Evolutionary conservation across 2,797 vertebrate species (phyloP).

Genomic region (Danio jaintianensis): DNA sequence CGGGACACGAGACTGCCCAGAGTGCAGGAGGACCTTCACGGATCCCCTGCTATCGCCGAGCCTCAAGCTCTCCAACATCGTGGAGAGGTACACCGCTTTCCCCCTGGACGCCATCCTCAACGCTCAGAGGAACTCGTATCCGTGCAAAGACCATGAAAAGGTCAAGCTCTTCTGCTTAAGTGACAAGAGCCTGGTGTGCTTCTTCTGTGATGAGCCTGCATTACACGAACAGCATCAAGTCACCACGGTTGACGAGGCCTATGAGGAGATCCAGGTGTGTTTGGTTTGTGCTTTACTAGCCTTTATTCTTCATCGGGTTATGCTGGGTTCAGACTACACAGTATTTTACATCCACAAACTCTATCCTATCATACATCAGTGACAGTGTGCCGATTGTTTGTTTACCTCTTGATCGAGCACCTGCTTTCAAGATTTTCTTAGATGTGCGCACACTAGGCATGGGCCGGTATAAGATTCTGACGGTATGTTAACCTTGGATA

Average conservation of each 20-base stretch:
- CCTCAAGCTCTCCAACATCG: conserved; percentile 98
- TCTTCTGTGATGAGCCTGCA: conserved; percentile 96
- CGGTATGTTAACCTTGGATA: too few relatives aligned
- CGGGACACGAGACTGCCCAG: conserved; percentile 90
- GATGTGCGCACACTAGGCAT: too few relatives aligned
- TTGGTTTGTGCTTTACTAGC: neutral
- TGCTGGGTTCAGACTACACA: too few relatives aligned
- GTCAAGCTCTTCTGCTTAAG: conserved; percentile 98
- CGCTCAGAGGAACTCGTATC: conserved; percentile 89
- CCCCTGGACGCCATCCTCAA: conserved; percentile 94
- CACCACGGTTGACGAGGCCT: conserved; percentile 94
- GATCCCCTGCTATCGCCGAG: conserved; percentile 93
- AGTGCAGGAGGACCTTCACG: conserved; percentile 92
- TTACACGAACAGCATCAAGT: conserved; percentile 97
- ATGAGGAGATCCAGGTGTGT: conserved; percentile 94
- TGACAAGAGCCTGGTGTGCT: conserved; percentile 93
- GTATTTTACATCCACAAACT: too few relatives aligned
- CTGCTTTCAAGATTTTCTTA: too few relatives aligned
- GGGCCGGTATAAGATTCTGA: too few relatives aligned
- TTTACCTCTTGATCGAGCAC: too few relatives aligned
- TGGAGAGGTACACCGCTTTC: conserved; percentile 95
- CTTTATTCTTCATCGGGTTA: fast-evolving
- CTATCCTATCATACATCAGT: too few relatives aligned
- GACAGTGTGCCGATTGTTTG: too few relatives aligned
- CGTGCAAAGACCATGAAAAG: conserved; percentile 96